Percentiles rank a stretch among this genome's conserved stretches.
These are phyloP conservation scores for Sesia bembeciformis DNA, from an alignment of 2,888 invertebrate species.

Conservation along the genomic window DNA sequence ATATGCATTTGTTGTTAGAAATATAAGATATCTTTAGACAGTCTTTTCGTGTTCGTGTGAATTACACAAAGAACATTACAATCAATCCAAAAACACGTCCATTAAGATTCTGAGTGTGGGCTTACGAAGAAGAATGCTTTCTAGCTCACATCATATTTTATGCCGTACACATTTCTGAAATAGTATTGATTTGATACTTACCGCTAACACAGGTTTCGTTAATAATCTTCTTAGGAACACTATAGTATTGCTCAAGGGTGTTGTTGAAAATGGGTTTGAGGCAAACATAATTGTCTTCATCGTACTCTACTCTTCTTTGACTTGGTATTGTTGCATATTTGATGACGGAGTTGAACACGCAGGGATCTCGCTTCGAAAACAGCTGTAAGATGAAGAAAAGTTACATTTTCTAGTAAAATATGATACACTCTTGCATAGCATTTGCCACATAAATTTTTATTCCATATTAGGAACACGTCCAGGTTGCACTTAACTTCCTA, in stretches of 20 bases:
- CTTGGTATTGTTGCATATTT: slow-evolving; percentile 55
- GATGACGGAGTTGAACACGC: slow-evolving; percentile 56
- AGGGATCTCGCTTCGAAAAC: slow-evolving; percentile 35
- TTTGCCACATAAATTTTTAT: too few relatives aligned
- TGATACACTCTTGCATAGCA: too few relatives aligned
- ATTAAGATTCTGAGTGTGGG: too few relatives aligned
- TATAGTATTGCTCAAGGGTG: slow-evolving; percentile 50
- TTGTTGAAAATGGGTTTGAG: slow-evolving; percentile 45
- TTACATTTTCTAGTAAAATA: too few relatives aligned
- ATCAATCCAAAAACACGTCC: too few relatives aligned
- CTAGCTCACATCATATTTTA: not conserved
- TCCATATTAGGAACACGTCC: too few relatives aligned
- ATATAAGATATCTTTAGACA: too few relatives aligned
- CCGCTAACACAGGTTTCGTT: slow-evolving; percentile 51
- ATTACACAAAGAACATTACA: too few relatives aligned
- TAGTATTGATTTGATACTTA: slow-evolving; percentile 13
- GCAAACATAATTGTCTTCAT: slow-evolving; percentile 52
- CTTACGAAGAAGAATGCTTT: not conserved
- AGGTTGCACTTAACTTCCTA: too few relatives aligned
- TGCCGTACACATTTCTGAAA: not conserved
- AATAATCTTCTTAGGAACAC: slow-evolving; percentile 41
- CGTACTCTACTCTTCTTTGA: slow-evolving; percentile 31
- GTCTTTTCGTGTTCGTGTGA: too few relatives aligned
- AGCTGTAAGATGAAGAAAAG: slow-evolving; percentile 14
- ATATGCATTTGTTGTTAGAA: too few relatives aligned